phyloP scores from a whole-genome alignment of 2,797 vertebrate genomes.

The Enteromius mattozi region DNA sequence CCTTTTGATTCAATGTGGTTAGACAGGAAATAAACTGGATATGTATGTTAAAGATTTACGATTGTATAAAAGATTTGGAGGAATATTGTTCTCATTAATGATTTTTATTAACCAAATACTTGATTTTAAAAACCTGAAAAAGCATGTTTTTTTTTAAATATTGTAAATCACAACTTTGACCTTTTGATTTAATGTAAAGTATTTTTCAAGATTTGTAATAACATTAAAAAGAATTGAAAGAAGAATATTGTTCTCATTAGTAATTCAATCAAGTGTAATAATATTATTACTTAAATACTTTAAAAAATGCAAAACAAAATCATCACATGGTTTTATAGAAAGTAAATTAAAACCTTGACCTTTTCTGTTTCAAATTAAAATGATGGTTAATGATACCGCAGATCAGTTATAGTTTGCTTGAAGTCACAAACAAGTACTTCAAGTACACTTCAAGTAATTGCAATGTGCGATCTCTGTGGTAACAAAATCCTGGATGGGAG shows the following conservation, averaged over 20 bases:
- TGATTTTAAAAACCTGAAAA: not conserved
- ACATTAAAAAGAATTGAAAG: not conserved
- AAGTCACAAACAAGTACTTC: slow-evolving; percentile 33
- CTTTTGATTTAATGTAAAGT: not conserved
- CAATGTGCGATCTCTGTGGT: slow-evolving; percentile 14
- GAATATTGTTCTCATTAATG: not conserved
- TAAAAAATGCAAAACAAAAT: not conserved
- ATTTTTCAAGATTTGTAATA: not conserved
- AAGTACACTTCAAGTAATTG: slow-evolving; percentile 17
- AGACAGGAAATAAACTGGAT: not conserved
- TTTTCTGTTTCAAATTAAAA: slow-evolving; percentile 43
- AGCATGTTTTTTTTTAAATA: not conserved
- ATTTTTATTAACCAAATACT: not conserved
- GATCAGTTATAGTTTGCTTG: slow-evolving; percentile 3
- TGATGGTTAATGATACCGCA: slow-evolving; percentile 23
- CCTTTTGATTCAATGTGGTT: not conserved
- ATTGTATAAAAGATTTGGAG: not conserved
- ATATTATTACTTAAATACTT: not conserved
- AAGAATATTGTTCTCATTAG: not conserved
- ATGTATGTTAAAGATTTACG: not conserved
- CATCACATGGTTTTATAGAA: slow-evolving; percentile 39
- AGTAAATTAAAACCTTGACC: slow-evolving; percentile 13
- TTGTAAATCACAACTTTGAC: not conserved
- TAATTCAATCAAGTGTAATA: not conserved
- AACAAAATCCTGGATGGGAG: slow-evolving; percentile 32